Conservation (phyloP, 2,797 vertebrate genomes). For the Anolis apletophallus region DNA sequence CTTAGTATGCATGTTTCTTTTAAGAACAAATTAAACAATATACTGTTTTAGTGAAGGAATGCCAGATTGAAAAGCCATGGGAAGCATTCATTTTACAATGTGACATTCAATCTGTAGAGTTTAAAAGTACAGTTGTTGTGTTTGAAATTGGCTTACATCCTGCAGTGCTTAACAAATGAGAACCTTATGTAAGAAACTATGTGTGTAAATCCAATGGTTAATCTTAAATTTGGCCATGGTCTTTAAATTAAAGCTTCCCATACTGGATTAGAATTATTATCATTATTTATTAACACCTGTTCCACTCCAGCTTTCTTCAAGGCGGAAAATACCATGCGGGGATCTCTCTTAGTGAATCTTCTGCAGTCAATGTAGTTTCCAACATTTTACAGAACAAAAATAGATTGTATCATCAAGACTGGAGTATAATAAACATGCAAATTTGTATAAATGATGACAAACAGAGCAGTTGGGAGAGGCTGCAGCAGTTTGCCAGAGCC, state of each 20-base stretch:
- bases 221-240: slow-evolving; percentile 9
- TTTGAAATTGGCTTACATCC: slow-evolving; percentile 3
- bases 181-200: slow-evolving; percentile 1
- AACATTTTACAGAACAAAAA: too few species aligned
- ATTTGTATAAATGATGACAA: too few species aligned
- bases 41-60: background rate
- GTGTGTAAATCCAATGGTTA: background rate
- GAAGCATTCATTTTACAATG: background rate
- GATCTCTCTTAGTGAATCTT: too few species aligned
- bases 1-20: background rate
- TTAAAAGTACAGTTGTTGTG: background rate
- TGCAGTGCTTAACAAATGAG: slow-evolving; percentile 9
- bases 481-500: too few species aligned
- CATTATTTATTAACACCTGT: too few species aligned
- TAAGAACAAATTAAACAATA: background rate
- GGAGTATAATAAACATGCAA: too few species aligned
- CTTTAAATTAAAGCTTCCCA: background rate
- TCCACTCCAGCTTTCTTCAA: too few species aligned
- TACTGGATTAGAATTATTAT: background rate
- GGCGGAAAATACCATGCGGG: too few species aligned
- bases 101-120: background rate
- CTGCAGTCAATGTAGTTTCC: too few species aligned
- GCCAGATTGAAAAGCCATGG: background rate
- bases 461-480: too few species aligned
- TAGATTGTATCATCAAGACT: too few species aligned